Base-by-base conservation (phyloP, 1,140 invertebrate species). In the Atta cephalotes region DNA sequence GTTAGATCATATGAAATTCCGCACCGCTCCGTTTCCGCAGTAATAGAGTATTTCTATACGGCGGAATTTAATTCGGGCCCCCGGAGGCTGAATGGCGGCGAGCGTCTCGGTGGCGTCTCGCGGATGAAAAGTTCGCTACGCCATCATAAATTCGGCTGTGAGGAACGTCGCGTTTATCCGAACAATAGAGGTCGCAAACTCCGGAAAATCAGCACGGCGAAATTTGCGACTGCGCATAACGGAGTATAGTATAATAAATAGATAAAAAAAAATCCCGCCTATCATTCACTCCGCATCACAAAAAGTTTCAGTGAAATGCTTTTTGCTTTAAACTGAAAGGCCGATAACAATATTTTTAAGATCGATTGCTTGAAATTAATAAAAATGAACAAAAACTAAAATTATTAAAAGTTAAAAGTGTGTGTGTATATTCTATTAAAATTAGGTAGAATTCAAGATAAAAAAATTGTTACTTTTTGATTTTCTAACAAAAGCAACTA, bases 121-220 rank as follows among this genome's bases (percentile, higher is more conserved):
- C 68, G 79, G 51, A 72, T 85, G 80, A 87, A 87, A 87, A 87
- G 86, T 87, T 85, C 70, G 68, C 79, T 51, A 49, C 60, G 71
- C 49, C 86, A n/a, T 66, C 80, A 87, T 87, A 85, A 87, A 87
- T 87, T 87, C 81, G 80, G 70, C 80, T 49, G 86, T 71, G 72
- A 87, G 80, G 58, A 87, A 77, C 86, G 35, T 87, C 62, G 80
- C 80, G 58, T 87, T 87, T 85, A 85, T 85, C 80, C 56, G 86
- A 85, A 87, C 86, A 87, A 87, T 87, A 39, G 56, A 49, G 68
- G 53, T 74, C 80, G 56, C 80, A 62, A 85, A 39, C 53, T 58
- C 51, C 80, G 86, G 86, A 85, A 87, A 87, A 87, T 87, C 81
- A 82, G 86, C 60, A 39, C 74, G 35, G 53, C 25, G 35, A 74